Conservation (phyloP, 2,113 vertebrate genomes). For the Tyrannus savana region DNA sequence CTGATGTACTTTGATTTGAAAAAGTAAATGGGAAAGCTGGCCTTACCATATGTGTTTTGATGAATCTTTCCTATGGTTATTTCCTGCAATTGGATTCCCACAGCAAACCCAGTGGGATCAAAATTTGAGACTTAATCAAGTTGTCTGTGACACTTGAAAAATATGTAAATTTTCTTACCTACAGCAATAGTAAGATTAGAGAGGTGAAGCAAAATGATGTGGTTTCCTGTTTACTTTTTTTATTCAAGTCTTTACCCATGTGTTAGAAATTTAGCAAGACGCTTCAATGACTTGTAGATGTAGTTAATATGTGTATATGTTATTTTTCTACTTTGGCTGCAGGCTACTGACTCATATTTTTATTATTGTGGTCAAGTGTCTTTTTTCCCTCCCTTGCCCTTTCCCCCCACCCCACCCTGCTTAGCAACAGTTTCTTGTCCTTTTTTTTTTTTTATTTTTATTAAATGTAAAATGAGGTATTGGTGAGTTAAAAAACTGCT, state of each 20-base stretch:
- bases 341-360: not conserved
- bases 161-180: not conserved
- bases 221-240: not conserved
- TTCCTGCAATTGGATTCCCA: conserved; percentile 1
- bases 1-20: not conserved
- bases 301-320: not conserved
- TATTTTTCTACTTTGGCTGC: not conserved
- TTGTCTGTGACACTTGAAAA: not conserved
- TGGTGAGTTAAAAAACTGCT: not conserved
- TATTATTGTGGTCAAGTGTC: not conserved
- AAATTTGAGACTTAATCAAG: not conserved
- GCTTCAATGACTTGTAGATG: not conserved
- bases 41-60: not conserved
- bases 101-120: not conserved
- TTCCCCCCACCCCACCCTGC: accelerated
- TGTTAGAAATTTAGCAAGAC: not conserved
- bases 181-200: not conserved
- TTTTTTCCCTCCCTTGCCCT: not conserved
- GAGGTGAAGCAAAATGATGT: not conserved
- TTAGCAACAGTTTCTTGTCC: not conserved
- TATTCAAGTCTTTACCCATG: not conserved
- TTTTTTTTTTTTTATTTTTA: not conserved
- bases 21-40: not conserved
- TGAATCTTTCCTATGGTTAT: not conserved
- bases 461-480: not conserved